Base-by-base conservation (phyloP, 1,140 invertebrate genomes). In the Lysiphlebus fabarum region DNA sequence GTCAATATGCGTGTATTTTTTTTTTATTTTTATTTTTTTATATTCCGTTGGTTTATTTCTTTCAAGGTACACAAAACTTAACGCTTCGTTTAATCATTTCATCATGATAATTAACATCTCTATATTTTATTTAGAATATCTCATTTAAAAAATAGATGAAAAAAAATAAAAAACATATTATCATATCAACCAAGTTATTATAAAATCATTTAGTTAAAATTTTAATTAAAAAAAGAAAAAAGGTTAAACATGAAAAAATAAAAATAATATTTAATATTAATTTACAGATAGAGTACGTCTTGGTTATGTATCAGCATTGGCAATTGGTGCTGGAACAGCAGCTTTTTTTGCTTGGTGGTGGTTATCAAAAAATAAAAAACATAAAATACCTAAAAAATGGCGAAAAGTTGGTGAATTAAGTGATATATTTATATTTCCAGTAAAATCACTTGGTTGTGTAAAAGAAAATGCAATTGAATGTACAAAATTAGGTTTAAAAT, bases 391-490 rank as follows among this genome's bases (percentile, higher is more conserved):
- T 0, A 65, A 63, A 4, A 69, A 74, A 56, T 81, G 78, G 78
- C 65, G 70, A 48, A 76, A 81, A 41, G 75, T 84, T 10, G 82
- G 83, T 1, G 81, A 78, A 56, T 54, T 84, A 6, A 77, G 80
- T 41, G 71, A 81, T 53, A 61, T 83, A 1, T 58, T 81, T 7
- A 65, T 75, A 7, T 84, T 77, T 58, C 83, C 83, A 3, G 70
- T 84, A 0, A 84, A 84, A 58, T 83, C 82, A 0, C 72, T 82
- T n/a, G 82, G 76, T 1, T 59, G 77, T 0, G 50, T 83, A 6
- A 63, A 68, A 2, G 38, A 74, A 11, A 72, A 67, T 50, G 45
- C 62, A 0, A 71, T 79, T 58, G 75, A 79, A 11, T 83, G 81
- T 55, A 80, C 78, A 14, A 26, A 61, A 5, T 65, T 84, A 1